Evolutionary conservation across 2,888 invertebrate genomes (phyloP).

Genomic region (Trichogramma evanescens): DNA sequence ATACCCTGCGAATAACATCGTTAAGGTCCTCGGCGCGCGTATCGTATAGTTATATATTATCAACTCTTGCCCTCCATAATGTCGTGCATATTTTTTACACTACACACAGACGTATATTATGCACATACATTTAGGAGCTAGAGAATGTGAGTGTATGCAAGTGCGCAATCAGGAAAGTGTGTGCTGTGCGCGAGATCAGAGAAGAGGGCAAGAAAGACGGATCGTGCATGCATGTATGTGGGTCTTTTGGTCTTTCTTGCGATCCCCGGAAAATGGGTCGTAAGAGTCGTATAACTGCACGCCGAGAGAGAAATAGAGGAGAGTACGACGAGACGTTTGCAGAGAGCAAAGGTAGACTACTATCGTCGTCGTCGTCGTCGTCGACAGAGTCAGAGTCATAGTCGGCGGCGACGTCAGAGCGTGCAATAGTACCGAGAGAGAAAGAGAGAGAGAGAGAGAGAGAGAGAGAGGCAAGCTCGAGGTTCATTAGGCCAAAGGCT

Average conservation of each 20-base stretch:
- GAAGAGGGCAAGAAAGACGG: background rate
- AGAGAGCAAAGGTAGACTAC: constrained; percentile 1
- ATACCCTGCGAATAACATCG: too few relatives aligned
- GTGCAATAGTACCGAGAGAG: background rate
- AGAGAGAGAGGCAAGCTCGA: constrained; percentile 20
- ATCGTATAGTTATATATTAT: too few relatives aligned
- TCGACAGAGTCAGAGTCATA: background rate
- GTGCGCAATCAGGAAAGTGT: too few relatives aligned
- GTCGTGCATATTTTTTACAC: too few relatives aligned
- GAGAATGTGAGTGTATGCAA: too few relatives aligned
- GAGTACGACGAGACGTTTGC: background rate
- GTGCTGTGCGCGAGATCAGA: background rate
- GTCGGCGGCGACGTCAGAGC: background rate
- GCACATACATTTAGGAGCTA: too few relatives aligned
- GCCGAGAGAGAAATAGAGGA: background rate
- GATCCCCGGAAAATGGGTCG: too few relatives aligned
- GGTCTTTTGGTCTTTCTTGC: too few relatives aligned
- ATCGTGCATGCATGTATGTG: background rate
- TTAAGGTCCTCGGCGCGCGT: too few relatives aligned
- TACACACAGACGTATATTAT: too few relatives aligned
- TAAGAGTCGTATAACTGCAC: background rate
- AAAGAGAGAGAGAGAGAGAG: background rate
- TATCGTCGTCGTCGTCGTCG: background rate
- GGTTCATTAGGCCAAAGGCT: constrained; percentile 43
- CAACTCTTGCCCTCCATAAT: too few relatives aligned